Percentiles rank a stretch among this genome's conserved stretches.
Conservation (phyloP, 64 coral and sea anemone genomes). For the Stylophora pistillata region DNA sequence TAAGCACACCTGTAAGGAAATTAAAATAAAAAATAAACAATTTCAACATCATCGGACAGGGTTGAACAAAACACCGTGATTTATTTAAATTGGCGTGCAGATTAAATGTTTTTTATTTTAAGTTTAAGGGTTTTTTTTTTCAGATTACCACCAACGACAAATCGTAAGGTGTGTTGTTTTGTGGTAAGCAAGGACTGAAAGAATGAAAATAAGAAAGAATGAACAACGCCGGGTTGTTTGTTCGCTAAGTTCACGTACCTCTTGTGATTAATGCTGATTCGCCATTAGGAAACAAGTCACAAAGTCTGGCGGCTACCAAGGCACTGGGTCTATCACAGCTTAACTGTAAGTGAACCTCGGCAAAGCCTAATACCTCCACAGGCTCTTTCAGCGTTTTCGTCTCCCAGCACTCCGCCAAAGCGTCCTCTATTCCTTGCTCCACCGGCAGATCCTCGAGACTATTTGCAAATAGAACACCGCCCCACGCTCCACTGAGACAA, state of each 20-base stretch:
- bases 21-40: not conserved
- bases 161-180: too few relatives aligned
- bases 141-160: too few relatives aligned
- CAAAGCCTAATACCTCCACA: constrained; percentile 55
- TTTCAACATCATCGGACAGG: too few relatives aligned
- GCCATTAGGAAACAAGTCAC: constrained; percentile 77
- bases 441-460: constrained; percentile 40
- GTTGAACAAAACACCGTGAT: too few relatives aligned
- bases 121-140: too few relatives aligned
- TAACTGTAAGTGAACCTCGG: constrained; percentile 58
- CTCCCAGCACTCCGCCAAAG: constrained; percentile 74
- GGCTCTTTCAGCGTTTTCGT: constrained; percentile 50
- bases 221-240: too few relatives aligned
- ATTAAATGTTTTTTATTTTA: not conserved
- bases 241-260: constrained; percentile 20
- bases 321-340: constrained; percentile 72
- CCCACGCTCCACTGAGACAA: constrained; percentile 48
- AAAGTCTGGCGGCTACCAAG: constrained; percentile 41
- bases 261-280: constrained; percentile 61
- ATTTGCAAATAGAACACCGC: constrained; percentile 8
- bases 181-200: too few relatives aligned
- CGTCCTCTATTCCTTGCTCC: constrained; percentile 61
- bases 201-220: too few relatives aligned
- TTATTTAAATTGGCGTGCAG: too few relatives aligned
- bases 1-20: constrained; percentile 53